Base-by-base conservation (phyloP, 2,113 vertebrate genomes). In the Xenopus laevis region DNA sequence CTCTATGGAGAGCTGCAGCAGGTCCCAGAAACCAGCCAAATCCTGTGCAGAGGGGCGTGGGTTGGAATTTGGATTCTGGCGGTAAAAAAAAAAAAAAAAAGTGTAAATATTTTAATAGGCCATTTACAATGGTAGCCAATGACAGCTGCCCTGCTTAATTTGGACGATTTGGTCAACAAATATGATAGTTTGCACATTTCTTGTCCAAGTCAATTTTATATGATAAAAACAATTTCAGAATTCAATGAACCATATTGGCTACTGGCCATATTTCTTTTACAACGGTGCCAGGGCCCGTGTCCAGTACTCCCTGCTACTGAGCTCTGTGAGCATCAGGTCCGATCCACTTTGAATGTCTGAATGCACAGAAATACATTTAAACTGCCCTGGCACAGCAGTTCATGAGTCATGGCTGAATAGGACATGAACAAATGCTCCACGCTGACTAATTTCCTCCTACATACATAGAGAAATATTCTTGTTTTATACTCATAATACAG, bases 1-100 rank as follows among this genome's bases (percentile, higher is more conserved):
- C 87, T 99, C 97, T n/a, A 98, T 98, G 81, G 97, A 98, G 84
- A 99, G 90, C 90, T 99, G 97, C 67, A 99, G 91, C 83, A 98
- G 92, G 85, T 99, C 97, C 97, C 97, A 99, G 89, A 99, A 99
- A 70, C 97, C 97, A 68, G 97, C 97, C 79, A 99, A 90, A 89
- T 99, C 97, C 87, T 98, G 97, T 80, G 95, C 92, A 63, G 96
- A 97, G 80, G 97, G 92, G 79, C 94, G 93, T 16, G 95, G 95
- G 84, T 94, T 97, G 79, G 95, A 92, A 0, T 92, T 97, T 77
- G 95, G 92, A 89, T 98, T 98, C 97, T 99, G 79, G 21, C 69
- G 78, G 45, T 18, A 13, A 83, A 74, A 10, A 27, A 27, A 4
- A 3, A 40, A 63, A 33, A 40, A 27, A 23, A 21, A 61, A 10